These are phyloP conservation scores for Platorchestia sp. DNA, from an alignment of 1,140 invertebrate species.

Conservation along the genomic window DNA sequence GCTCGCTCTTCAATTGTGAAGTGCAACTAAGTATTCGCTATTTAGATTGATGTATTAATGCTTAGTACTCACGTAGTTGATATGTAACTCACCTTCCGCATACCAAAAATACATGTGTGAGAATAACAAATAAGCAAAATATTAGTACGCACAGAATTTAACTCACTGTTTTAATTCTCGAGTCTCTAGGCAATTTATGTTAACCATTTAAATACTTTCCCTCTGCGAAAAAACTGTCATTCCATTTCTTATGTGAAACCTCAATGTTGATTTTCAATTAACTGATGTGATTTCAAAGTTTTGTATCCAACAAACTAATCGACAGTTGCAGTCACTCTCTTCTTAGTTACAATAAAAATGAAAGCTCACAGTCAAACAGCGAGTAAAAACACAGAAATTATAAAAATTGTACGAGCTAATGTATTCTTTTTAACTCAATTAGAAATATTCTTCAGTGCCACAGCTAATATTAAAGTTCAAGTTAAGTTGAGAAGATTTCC, in stretches of 20 bases:
- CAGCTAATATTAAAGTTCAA: not conserved
- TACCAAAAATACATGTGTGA: not conserved
- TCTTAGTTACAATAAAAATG: not conserved
- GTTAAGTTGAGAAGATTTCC: not conserved
- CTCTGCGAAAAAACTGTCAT: not conserved
- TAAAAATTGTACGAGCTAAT: no score
- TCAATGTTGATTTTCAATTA: not conserved
- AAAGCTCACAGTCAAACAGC: not conserved
- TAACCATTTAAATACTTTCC: not conserved
- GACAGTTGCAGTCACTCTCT: not conserved
- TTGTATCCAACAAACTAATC: not conserved
- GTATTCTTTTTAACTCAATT: not conserved
- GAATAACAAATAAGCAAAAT: not conserved
- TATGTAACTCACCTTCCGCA: not conserved
- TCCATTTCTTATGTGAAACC: no score
- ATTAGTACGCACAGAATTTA: not conserved
- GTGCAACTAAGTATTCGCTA: not conserved
- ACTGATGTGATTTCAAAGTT: not conserved
- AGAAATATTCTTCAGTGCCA: not conserved
- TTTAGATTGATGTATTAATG: not conserved
- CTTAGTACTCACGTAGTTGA: not conserved
- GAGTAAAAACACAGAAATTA: not conserved
- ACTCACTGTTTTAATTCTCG: not conserved
- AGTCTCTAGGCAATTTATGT: not conserved
- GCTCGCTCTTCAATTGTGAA: not conserved